Evolutionary conservation across 2,113 vertebrate species (phyloP).

Genomic region (Cairina moschata): DNA sequence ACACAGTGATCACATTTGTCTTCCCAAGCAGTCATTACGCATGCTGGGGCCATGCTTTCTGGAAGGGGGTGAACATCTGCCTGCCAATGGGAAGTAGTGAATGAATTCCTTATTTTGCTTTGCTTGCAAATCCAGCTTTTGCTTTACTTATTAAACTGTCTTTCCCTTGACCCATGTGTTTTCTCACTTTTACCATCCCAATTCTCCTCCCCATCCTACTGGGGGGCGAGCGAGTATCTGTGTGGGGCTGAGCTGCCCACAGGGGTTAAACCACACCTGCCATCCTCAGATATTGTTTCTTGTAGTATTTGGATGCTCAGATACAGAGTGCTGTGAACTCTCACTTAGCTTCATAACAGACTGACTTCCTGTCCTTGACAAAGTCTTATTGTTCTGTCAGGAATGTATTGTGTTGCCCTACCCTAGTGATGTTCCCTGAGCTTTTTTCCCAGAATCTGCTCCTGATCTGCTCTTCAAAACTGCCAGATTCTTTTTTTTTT

Average conservation of each 20-base stretch:
- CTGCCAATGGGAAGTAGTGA: accelerated
- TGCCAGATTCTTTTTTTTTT: neutral
- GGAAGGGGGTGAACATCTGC: neutral
- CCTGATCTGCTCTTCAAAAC: neutral
- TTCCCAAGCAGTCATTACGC: accelerated
- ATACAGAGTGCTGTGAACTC: neutral
- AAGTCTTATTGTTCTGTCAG: neutral
- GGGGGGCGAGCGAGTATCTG: accelerated
- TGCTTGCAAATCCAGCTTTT: accelerated
- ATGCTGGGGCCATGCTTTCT: neutral
- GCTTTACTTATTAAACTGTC: neutral
- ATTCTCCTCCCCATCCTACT: neutral
- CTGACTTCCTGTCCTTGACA: neutral
- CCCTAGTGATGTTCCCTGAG: accelerated
- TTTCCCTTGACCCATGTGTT: neutral
- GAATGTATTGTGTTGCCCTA: neutral
- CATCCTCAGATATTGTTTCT: neutral
- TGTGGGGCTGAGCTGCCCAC: neutral
- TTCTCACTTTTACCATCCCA: neutral
- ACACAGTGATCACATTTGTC: accelerated
- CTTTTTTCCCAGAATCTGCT: neutral
- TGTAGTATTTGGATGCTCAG: neutral
- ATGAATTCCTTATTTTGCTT: neutral
- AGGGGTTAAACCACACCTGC: neutral
- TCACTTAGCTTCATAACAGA: neutral